Evolutionary conservation across 2,888 invertebrate genomes (phyloP).

Genomic region (Pandemis cinnamomeana): DNA sequence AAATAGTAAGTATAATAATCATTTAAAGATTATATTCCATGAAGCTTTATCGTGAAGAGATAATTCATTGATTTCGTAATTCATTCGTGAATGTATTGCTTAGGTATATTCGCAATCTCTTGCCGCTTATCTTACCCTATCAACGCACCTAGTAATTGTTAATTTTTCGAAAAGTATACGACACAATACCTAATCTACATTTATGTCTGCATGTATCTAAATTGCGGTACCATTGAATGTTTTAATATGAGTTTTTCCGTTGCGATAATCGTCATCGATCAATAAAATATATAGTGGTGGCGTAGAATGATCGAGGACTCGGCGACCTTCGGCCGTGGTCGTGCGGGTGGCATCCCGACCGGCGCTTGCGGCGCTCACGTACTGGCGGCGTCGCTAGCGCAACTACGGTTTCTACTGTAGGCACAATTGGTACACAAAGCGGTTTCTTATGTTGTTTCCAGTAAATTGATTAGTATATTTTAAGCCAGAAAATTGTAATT

Average conservation of each 20-base stretch:
- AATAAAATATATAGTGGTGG: slow-evolving; percentile 17
- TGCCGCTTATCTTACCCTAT: slow-evolving; percentile 8
- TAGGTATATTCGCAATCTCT: slow-evolving; percentile 18
- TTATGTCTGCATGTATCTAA: slow-evolving; percentile 15
- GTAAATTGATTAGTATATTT: neutral
- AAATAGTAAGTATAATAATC: neutral
- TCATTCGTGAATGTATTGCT: slow-evolving; percentile 16
- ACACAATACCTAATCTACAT: slow-evolving; percentile 12
- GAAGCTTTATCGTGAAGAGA: slow-evolving; percentile 8
- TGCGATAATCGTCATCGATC: slow-evolving; percentile 21
- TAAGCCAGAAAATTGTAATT: neutral
- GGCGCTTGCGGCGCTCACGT: slow-evolving; percentile 11
- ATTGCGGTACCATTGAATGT: slow-evolving; percentile 14
- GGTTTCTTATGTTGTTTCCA: neutral
- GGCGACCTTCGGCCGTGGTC: slow-evolving; percentile 19
- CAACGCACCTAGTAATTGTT: slow-evolving; percentile 7
- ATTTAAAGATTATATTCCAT: neutral
- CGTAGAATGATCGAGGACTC: slow-evolving; percentile 9
- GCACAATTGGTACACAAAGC: neutral
- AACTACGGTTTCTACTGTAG: neutral
- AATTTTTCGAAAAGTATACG: slow-evolving; percentile 5
- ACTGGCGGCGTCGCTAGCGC: neutral
- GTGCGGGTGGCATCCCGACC: slow-evolving; percentile 4
- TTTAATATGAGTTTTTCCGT: slow-evolving; percentile 7
- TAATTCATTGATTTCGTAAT: slow-evolving; percentile 23